Evolutionary conservation across 2,797 vertebrate species (phyloP), one percentile per base, ranked within the genome.

Genomic region (Tenualosa thibaudeaui): DNA sequence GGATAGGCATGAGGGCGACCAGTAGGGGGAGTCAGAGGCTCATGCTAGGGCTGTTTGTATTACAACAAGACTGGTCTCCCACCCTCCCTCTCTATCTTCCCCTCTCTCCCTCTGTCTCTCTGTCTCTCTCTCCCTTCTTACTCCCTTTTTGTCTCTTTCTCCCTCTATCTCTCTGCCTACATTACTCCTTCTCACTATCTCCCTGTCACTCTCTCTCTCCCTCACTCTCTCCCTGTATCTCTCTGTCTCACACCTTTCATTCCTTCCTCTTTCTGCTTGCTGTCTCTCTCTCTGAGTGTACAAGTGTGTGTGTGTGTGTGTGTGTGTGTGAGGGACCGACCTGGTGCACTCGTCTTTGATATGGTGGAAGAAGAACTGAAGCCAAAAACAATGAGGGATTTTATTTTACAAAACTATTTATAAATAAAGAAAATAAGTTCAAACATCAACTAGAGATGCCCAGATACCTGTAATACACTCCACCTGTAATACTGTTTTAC

Each of bases 21-120:
- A 85, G 83, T 56, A 56, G 87, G 81, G 85, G 89, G 90, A 84
- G 86, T 86, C 86, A 89, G 75, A 88, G 82, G 37, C 82, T 31
- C 85, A 1, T 75, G 71, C 71, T 46, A 40, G 6, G 71, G 71
- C 12, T 78, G 71, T 78, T 78, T 78, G 71, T 46, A 17, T 46
- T 0, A 17, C 26, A 2, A 37, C 1, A 17, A 43, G 71, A 6
- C 5, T 40, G 15, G 31, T 6, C 68, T 40, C 15, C 19, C 0
- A 12, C 65, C 26, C 71, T 78, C 37, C 60, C 68, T 78, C 84
- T 68, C 82, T 56, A 22, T 50, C 82, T 68, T 46, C n/a, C 19
- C 24, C 31, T 31, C 31, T 31, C 0, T 31, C 31, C 1, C 31
- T 62, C 78, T 86, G 49, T 5, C 60, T 65, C 2, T n/a, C 22